Conservation (phyloP, 2,888 invertebrate genomes). For the Melinaea menophilus region DNA sequence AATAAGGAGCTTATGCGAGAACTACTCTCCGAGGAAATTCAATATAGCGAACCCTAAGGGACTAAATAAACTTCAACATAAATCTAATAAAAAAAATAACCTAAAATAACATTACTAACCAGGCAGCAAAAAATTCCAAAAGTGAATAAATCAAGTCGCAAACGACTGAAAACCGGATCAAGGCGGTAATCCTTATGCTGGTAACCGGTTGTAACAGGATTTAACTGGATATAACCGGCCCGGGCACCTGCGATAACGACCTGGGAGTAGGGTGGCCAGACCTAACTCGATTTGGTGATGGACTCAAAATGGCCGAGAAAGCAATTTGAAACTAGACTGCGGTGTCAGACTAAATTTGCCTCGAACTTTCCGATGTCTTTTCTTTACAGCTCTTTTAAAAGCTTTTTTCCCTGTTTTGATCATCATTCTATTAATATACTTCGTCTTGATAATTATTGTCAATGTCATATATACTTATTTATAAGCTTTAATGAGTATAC, state of each 20-base stretch:
- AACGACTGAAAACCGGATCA: conserved; percentile 68
- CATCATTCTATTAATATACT: not conserved
- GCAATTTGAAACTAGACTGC: conserved; percentile 9
- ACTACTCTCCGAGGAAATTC: not conserved
- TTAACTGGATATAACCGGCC: conserved; percentile 47
- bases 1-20: too few species aligned
- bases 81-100: conserved; percentile 10
- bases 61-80: conserved; percentile 10
- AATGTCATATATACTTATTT: too few species aligned
- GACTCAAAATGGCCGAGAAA: conserved; percentile 16
- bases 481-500: too few species aligned
- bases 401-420: not conserved
- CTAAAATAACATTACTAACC: conserved; percentile 15
- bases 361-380: not conserved
- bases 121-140: conserved; percentile 19
- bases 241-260: conserved; percentile 73
- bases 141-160: conserved; percentile 63
- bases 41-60: conserved; percentile 3
- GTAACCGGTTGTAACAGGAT: conserved; percentile 66
- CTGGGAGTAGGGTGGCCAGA: conserved; percentile 34
- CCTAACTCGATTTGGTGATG: conserved; percentile 16
- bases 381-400: not conserved
- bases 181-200: conserved; percentile 63
- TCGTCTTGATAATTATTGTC: not conserved
- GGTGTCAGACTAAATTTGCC: conserved; percentile 6